Conservation (phyloP, 2,888 invertebrate species). For the Caenorhabditis zanzibari region DNA sequence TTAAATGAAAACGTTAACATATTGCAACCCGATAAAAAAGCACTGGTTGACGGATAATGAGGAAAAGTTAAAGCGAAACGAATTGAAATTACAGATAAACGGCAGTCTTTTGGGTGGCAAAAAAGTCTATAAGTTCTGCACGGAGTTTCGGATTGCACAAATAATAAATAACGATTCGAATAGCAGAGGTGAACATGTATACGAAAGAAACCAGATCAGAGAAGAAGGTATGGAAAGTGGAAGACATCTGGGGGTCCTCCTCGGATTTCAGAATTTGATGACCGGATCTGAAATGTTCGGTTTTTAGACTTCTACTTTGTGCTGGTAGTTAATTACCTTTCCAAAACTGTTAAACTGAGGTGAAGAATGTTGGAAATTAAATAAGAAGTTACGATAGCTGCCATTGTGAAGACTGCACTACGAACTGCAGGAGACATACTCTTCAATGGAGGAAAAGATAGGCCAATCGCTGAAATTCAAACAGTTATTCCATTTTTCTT, state of each 20-base stretch:
- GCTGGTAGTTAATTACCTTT: slow-evolving; percentile 67
- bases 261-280: slow-evolving; percentile 75
- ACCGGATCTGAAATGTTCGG: slow-evolving; percentile 71
- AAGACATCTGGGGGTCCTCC: slow-evolving; percentile 77
- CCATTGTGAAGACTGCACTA: slow-evolving; percentile 82
- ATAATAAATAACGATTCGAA: slow-evolving; percentile 82
- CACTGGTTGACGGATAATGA: slow-evolving; percentile 3
- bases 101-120: slow-evolving; percentile 60
- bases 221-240: slow-evolving; percentile 82
- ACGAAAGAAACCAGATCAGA: slow-evolving; percentile 81
- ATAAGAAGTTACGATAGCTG: slow-evolving; percentile 82
- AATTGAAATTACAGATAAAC: slow-evolving; percentile 51
- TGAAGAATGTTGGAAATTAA: slow-evolving; percentile 81
- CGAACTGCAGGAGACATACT: slow-evolving; percentile 74
- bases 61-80: not conserved
- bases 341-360: slow-evolving; percentile 79
- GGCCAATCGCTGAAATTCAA: slow-evolving; percentile 55
- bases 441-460: slow-evolving; percentile 68
- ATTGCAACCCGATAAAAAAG: slow-evolving; percentile 32
- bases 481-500: not conserved
- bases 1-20: not conserved
- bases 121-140: slow-evolving; percentile 70
- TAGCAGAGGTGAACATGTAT: slow-evolving; percentile 82
- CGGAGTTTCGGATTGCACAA: slow-evolving; percentile 80
- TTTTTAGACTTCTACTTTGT: too few relatives aligned